These are phyloP conservation scores for Ophion obscuratus DNA, from an alignment of 2,888 invertebrate species.

Conservation along the genomic window DNA sequence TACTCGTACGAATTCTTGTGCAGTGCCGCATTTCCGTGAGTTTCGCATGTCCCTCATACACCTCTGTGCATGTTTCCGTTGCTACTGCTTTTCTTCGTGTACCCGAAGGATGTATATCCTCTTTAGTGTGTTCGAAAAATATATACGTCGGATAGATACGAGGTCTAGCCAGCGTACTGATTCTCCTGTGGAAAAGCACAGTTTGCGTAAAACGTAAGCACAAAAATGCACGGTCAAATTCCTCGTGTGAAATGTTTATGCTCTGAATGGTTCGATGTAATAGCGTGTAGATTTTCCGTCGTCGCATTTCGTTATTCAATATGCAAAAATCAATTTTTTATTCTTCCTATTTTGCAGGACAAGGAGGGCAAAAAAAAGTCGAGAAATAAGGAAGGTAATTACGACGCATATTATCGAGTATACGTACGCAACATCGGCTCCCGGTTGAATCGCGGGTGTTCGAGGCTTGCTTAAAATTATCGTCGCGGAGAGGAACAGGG, in stretches of 20 bases:
- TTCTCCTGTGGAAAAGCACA: constrained; percentile 36
- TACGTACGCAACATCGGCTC: constrained; percentile 24
- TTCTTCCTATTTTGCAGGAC: constrained; percentile 87
- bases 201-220: constrained; percentile 8
- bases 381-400: constrained; percentile 94
- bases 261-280: not conserved
- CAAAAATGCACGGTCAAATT: constrained; percentile 9
- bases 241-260: not conserved
- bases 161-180: constrained; percentile 5
- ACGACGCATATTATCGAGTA: constrained; percentile 34
- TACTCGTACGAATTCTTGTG: not conserved
- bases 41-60: constrained; percentile 8
- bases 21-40: not conserved
- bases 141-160: not conserved
- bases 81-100: not conserved
- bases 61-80: not conserved
- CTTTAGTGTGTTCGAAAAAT: constrained; percentile 4
- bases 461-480: constrained; percentile 16
- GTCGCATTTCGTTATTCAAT: not conserved
- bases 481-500: not conserved
- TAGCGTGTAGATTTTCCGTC: constrained; percentile 19
- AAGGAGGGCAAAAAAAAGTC: constrained; percentile 94
- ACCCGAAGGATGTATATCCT: constrained; percentile 1
- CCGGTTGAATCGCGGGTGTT: not conserved
- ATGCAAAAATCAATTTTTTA: constrained; percentile 42